Conservation (phyloP, 1,140 invertebrate species). For the Drosophila pseudoobscura region DNA sequence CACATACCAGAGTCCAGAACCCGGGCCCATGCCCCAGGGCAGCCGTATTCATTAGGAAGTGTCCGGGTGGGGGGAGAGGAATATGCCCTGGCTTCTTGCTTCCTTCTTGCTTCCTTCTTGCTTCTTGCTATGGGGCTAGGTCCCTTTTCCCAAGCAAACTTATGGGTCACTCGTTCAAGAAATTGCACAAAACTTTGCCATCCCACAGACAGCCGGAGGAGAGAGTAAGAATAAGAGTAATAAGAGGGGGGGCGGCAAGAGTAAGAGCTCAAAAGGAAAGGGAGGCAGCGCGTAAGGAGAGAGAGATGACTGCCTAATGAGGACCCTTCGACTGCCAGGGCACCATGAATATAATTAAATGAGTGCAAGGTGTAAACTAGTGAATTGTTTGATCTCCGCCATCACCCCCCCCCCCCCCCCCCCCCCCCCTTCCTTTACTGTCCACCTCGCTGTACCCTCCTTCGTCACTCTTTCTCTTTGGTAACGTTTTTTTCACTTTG, state of each 20-base stretch:
- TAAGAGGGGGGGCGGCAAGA: slow-evolving; percentile 7
- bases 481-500: slow-evolving; percentile 45
- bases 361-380: slow-evolving; percentile 80
- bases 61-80: not conserved
- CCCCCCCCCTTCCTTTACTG: not conserved
- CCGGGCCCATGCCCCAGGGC: slow-evolving; percentile 35
- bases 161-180: slow-evolving; percentile 70
- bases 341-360: slow-evolving; percentile 79
- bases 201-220: slow-evolving; percentile 19
- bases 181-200: slow-evolving; percentile 67
- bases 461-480: slow-evolving; percentile 10
- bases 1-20: no score
- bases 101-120: slow-evolving; percentile 22
- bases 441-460: not conserved
- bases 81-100: slow-evolving; percentile 18
- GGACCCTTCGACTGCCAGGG: slow-evolving; percentile 42
- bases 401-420: slow-evolving; percentile 15
- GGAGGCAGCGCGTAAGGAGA: not conserved
- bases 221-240: slow-evolving; percentile 13
- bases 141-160: slow-evolving; percentile 43
- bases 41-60: slow-evolving; percentile 70
- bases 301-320: slow-evolving; percentile 48
- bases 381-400: slow-evolving; percentile 78
- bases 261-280: no score
- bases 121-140: not conserved